These are phyloP conservation scores for Echiichthys vipera DNA, from an alignment of 2,797 vertebrate species.

Conservation along the genomic window DNA sequence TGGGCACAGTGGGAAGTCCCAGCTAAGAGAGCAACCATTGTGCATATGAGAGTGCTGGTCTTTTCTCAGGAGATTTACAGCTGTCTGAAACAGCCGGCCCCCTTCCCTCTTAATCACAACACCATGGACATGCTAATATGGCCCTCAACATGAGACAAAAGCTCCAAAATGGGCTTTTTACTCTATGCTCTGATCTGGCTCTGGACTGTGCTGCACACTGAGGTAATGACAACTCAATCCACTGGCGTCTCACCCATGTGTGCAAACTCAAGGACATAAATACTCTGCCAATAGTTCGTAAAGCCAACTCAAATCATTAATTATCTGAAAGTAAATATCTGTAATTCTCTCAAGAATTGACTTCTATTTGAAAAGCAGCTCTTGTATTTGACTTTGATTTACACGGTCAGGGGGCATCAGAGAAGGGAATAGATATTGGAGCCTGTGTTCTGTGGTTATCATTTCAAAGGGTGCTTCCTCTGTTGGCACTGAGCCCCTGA, in stretches of 20 bases:
- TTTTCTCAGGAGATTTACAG: constrained; percentile 80
- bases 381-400: constrained; percentile 9
- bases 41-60: constrained; percentile 64
- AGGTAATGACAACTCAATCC: constrained; percentile 71
- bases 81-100: constrained; percentile 69
- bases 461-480: constrained; percentile 18
- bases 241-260: constrained; percentile 22
- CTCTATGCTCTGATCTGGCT: constrained; percentile 58
- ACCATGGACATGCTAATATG: constrained; percentile 83
- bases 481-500: constrained; percentile 45
- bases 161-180: constrained; percentile 66
- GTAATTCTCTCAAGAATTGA: background rate
- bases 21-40: constrained; percentile 79
- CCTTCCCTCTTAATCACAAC: constrained; percentile 72
- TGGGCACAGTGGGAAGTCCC: constrained; percentile 74
- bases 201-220: constrained; percentile 43
- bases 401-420: background rate
- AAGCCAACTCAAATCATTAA: background rate
- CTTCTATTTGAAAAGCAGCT: background rate
- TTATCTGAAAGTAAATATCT: constrained; percentile 2
- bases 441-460: constrained; percentile 16
- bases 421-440: constrained; percentile 7
- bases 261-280: constrained; percentile 8
- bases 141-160: constrained; percentile 73
- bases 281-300: background rate